Base-by-base conservation (phyloP, 2,888 invertebrate species). In the Thalpophila matura region DNA sequence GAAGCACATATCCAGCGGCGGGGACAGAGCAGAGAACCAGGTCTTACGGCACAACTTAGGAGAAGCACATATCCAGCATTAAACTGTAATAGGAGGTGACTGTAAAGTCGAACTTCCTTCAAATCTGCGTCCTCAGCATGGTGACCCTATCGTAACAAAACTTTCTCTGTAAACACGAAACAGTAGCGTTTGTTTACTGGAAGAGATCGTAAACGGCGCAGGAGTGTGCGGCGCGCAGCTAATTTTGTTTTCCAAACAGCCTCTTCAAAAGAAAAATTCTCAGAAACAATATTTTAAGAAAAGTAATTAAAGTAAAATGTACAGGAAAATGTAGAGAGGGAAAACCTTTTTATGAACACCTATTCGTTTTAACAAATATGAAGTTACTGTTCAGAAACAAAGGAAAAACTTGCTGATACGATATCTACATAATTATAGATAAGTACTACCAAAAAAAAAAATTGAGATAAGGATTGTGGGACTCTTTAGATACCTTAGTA, bases 131-230 rank as follows among this genome's bases (percentile, higher is more conserved):
- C 14, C 4, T 2, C 43, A 57, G n/a, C 42, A 72, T 85, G 82
- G 86, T 55, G 27, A 64, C 73, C 74, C 79, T 83, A 82, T 49
- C 24, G 51, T 35, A 60, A 65, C 68, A 63, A 58, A 83, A 81
- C 85, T 86, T 88, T 87, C 83, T 67, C 79, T 82, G 85, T 87
- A 88, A 87, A 90, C 86, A 87, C 74, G 57, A 79, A 76, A 80
- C 77, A 80, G 83, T 79, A 75, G 80, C 80, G 26, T 65, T 77
- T 85, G 85, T 87, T 86, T 89, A 87, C 82, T 73, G 77, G 59
- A 61, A 67, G 64, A 63, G 84, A 74, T 88, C 85, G 83, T 88
- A 88, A 88, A 87, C 78, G 38, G 59, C 65, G 42, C 47, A 26
- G 14, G 46, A 71, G 60, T 46, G 61, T 50, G 58, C 43, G 26